Percentiles rank a stretch among this genome's conserved stretches.
Conservation (phyloP, 2,888 invertebrate species). For the Mycalesis mineus region DNA sequence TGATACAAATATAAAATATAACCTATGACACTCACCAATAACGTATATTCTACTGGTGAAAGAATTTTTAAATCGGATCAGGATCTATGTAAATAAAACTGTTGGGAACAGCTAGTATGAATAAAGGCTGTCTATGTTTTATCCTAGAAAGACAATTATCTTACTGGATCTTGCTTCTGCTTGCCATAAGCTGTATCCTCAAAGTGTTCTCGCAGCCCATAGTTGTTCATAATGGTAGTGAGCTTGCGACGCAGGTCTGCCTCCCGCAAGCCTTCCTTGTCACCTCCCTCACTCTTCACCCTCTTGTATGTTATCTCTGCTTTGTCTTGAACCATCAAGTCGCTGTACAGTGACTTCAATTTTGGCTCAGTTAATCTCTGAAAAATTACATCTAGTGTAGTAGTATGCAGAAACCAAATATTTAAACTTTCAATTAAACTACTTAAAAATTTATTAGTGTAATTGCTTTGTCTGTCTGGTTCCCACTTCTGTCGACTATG, state of each 20-base stretch:
- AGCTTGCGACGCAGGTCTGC: slow-evolving; percentile 88
- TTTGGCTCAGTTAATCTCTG: slow-evolving; percentile 90
- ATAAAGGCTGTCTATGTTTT: neutral
- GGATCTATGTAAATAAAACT: no score
- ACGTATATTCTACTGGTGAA: no score
- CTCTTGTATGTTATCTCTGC: slow-evolving; percentile 92
- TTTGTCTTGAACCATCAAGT: slow-evolving; percentile 94
- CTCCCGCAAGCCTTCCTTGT: slow-evolving; percentile 91
- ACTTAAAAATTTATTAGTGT: no score
- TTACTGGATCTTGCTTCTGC: slow-evolving; percentile 76
- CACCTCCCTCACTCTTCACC: slow-evolving; percentile 87
- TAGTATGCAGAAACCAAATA: no score
- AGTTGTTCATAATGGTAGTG: slow-evolving; percentile 88
- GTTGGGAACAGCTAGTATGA: no score
- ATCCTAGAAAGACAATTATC: slow-evolving; percentile 22
- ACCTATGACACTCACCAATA: no score
- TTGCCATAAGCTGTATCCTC: slow-evolving; percentile 81
- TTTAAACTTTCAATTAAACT: no score
- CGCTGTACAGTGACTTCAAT: slow-evolving; percentile 90
- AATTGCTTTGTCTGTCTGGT: no score
- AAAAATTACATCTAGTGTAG: no score
- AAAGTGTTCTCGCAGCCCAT: slow-evolving; percentile 88
- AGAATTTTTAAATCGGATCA: no score
- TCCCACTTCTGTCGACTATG: no score
- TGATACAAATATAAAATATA: no score